Conservation (phyloP, 2,113 vertebrate species). For the Istiophorus platypterus region DNA sequence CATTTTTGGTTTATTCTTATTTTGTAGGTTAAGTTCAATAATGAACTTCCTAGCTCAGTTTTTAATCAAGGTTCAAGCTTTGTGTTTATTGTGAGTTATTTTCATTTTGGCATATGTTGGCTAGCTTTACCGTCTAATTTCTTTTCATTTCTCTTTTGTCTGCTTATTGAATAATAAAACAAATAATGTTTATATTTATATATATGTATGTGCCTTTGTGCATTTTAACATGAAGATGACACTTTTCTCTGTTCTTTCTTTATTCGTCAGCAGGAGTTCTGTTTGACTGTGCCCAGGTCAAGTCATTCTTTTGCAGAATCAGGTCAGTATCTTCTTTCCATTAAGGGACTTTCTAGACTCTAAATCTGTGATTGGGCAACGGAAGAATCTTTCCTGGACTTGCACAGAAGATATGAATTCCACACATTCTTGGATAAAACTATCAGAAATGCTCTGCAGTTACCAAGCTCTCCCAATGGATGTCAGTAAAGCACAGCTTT, state of each 20-base stretch:
- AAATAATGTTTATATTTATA: neutral
- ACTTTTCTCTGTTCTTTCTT: conserved; percentile 21
- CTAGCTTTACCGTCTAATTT: neutral
- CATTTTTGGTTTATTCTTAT: neutral
- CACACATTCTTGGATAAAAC: neutral
- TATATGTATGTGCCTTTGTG: neutral
- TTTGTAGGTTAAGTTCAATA: neutral
- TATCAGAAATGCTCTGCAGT: neutral
- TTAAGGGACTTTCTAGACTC: neutral
- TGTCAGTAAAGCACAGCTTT: neutral
- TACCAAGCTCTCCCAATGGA: neutral
- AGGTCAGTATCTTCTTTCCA: conserved; percentile 79
- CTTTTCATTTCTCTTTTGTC: neutral
- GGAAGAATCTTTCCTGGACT: neutral
- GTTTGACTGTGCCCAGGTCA: conserved; percentile 87
- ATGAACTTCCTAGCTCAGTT: neutral
- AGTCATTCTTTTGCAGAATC: conserved; percentile 95
- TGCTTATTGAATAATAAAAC: neutral
- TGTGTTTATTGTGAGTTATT: too few species aligned
- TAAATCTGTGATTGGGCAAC: neutral
- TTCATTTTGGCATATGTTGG: neutral
- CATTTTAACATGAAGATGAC: neutral
- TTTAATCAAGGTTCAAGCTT: too few species aligned
- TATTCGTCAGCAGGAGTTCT: conserved; percentile 80
- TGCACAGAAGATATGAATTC: neutral